Base-by-base conservation (phyloP, 2,888 invertebrate genomes). In the Polietes domitor region DNA sequence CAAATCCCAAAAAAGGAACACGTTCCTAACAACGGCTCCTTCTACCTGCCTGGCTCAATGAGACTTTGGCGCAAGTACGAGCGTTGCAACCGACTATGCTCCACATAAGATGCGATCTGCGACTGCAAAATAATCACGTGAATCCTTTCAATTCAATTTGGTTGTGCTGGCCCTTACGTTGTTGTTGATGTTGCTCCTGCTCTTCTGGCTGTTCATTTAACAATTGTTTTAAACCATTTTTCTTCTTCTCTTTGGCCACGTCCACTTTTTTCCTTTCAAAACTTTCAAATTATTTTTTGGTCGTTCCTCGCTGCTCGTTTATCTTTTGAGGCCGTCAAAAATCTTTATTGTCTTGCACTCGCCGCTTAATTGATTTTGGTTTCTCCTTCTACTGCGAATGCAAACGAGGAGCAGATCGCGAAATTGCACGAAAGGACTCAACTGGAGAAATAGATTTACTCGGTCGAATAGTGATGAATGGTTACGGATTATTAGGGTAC, bases 231-330 rank as follows among this genome's bases (percentile, higher is more conserved):
- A 73, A 76, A 12, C 68, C 24, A 21, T 24, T 43, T 58, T 55
- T 65, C n/a, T n/a, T 41, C n/a, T n/a, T n/a, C n/a, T n/a, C n/a
- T 37, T 0, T 6, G n/a, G 65, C 19, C 26, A n/a, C 70, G 74
- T 41, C 28, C 61, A 32, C 21, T 65, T 65, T 4, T 75, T 6
- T 32, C 53, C 84, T 79, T 78, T 81, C 75, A 78, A 73, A 81
- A 73, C 58, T 63, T 81, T 81, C 58, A 84, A 81, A 84, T 84
- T 84, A 78, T 81, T 68, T n/a, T n/a, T n/a, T n/a, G n/a, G n/a
- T n/a, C n/a, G 32, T 76, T 26, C 12, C 24, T 61, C 72, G 78
- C 19, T 55, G 37, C 63, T 68, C 47, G 65, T 81, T 81, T 84
- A 84, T 84, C 81, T 76, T 24, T 53, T 47, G 65, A 50, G 65